Conservation (phyloP, 2,797 vertebrate genomes). For the Pteronotus mesoamericanus region DNA sequence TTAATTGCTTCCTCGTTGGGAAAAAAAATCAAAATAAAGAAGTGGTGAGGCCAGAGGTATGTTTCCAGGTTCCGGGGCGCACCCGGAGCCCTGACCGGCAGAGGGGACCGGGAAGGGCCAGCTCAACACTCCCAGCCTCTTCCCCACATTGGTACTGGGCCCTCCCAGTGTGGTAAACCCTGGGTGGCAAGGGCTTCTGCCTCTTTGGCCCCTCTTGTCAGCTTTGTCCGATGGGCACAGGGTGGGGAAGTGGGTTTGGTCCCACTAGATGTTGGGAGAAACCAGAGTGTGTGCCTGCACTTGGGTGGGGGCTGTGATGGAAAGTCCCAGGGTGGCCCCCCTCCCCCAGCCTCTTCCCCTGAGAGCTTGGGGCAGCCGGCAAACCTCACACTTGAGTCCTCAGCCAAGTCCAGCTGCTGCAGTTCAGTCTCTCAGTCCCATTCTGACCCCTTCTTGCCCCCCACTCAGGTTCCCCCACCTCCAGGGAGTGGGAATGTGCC, state of each 20-base stretch:
- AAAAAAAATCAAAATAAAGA: conserved; percentile 76
- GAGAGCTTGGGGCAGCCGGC: conserved; percentile 51
- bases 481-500: conserved; percentile 61
- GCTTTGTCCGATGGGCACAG: neutral
- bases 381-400: conserved; percentile 66
- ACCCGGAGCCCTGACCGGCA: neutral
- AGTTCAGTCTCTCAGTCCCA: conserved; percentile 62
- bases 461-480: conserved; percentile 64
- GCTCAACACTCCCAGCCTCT: neutral
- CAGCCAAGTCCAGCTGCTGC: conserved; percentile 71
- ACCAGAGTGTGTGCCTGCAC: neutral
- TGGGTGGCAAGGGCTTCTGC: neutral
- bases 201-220: neutral
- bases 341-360: neutral
- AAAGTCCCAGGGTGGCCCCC: conserved; percentile 31
- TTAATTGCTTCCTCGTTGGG: conserved; percentile 83
- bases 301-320: neutral
- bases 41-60: conserved; percentile 28
- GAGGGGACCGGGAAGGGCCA: neutral
- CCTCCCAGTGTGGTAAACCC: neutral
- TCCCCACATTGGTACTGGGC: neutral
- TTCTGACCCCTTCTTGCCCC: conserved; percentile 65
- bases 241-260: neutral
- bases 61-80: conserved; percentile 49
- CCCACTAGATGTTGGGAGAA: neutral